Evolutionary conservation across 2,888 invertebrate genomes (phyloP).

Genomic region (Lycaena phlaeas): DNA sequence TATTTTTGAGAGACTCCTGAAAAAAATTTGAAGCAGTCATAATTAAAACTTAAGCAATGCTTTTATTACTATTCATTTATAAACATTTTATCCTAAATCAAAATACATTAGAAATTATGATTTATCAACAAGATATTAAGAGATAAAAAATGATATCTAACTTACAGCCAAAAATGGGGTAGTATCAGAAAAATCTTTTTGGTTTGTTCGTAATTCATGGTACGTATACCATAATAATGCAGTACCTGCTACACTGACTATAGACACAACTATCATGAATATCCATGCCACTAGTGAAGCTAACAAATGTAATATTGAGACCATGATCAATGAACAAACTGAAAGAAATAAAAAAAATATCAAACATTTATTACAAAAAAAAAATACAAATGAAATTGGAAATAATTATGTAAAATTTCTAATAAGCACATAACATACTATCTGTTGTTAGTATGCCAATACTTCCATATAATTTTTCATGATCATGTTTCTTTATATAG

Average conservation of each 20-base stretch:
- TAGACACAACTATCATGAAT: conserved; percentile 84
- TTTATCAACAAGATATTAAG: no score
- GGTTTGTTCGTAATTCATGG: conserved; percentile 78
- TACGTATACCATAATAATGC: conserved; percentile 92
- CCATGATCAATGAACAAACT: conserved; percentile 88
- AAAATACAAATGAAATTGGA: no score
- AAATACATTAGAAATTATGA: no score
- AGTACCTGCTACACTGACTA: conserved; percentile 85
- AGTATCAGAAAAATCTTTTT: conserved; percentile 40
- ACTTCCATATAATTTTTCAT: no score
- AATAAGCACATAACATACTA: no score
- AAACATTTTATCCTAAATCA: no score
- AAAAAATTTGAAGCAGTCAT: conserved; percentile 36
- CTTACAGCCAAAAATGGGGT: conserved; percentile 46
- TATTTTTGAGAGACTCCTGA: conserved; percentile 87
- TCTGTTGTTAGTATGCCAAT: no score
- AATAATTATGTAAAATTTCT: no score
- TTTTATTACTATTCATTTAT: no score
- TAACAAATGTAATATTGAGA: conserved; percentile 86
- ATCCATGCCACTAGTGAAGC: conserved; percentile 90
- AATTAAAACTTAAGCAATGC: not conserved
- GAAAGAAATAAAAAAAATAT: conserved; percentile 48
- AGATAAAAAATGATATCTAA: no score
- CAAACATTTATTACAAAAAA: no score
- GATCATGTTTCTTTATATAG: no score